Percentiles rank a stretch among this genome's conserved stretches.
These are phyloP conservation scores for Macropodus opercularis DNA, from an alignment of 2,797 vertebrate species.

Conservation along the genomic window DNA sequence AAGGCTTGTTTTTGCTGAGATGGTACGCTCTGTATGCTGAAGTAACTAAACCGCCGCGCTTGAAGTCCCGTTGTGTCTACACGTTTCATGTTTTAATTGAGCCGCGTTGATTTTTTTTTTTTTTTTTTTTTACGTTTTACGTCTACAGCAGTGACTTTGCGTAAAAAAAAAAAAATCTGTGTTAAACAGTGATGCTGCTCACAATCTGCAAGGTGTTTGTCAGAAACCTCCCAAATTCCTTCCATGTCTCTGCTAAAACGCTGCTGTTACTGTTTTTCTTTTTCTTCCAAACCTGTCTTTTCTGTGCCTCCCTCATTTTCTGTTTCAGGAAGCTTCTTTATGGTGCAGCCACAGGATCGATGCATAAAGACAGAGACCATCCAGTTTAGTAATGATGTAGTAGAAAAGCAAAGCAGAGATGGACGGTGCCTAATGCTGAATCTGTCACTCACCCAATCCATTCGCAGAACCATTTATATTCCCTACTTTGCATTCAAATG, in stretches of 20 bases:
- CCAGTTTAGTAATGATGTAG: conserved; percentile 62
- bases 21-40: conserved; percentile 18
- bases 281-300: conserved; percentile 9
- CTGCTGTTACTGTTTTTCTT: conserved; percentile 21
- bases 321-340: conserved; percentile 36
- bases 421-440: conserved; percentile 65
- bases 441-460: conserved; percentile 48
- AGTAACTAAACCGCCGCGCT: neutral
- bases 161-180: no score
- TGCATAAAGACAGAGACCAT: conserved; percentile 61
- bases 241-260: conserved; percentile 3
- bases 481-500: conserved; percentile 26
- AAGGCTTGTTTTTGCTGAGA: conserved; percentile 31
- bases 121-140: no score
- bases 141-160: neutral
- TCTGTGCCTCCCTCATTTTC: conserved; percentile 30
- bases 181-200: conserved; percentile 2
- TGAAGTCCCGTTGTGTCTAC: conserved; percentile 7
- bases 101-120: no score
- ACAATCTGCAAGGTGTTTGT: neutral
- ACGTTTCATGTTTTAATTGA: conserved; percentile 14
- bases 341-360: conserved; percentile 64
- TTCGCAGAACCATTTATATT: conserved; percentile 30
- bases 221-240: neutral
- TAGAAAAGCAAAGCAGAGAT: conserved; percentile 44